A percentile compares a stretch with the other conserved stretches of the same genome.
Evolutionary conservation across 2,888 invertebrate genomes (phyloP).

Genomic region (Oithona nana): DNA sequence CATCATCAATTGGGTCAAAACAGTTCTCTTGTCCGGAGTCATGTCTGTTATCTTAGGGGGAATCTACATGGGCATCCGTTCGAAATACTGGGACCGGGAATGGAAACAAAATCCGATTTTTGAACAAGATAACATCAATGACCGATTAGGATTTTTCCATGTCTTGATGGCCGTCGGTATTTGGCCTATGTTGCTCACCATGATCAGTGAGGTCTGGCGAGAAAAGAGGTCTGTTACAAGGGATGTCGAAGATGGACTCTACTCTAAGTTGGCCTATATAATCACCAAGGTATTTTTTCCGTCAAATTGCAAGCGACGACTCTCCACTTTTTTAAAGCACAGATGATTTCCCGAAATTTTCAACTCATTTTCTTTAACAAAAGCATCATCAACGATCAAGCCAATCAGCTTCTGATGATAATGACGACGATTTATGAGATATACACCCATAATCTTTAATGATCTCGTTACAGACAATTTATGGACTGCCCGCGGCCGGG

Average conservation of each 20-base stretch:
- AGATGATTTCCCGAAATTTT: not conserved
- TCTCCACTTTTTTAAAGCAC: no score
- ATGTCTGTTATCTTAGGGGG: slow-evolving; percentile 66
- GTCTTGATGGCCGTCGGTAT: slow-evolving; percentile 52
- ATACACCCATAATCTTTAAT: not conserved
- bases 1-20: slow-evolving; percentile 52
- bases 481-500: slow-evolving; percentile 54
- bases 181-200: slow-evolving; percentile 53
- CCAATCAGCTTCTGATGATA: no score
- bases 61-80: slow-evolving; percentile 69
- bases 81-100: slow-evolving; percentile 16
- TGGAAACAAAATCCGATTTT: slow-evolving; percentile 14
- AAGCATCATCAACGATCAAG: no score
- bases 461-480: slow-evolving; percentile 41
- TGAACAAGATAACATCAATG: slow-evolving; percentile 25
- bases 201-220: slow-evolving; percentile 32
- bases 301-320: no score
- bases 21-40: slow-evolving; percentile 55
- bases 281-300: slow-evolving; percentile 45
- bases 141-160: slow-evolving; percentile 65
- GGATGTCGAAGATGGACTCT: slow-evolving; percentile 59
- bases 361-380: no score
- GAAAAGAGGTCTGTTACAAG: slow-evolving; percentile 43
- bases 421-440: not conserved
- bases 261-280: slow-evolving; percentile 56